phyloP scores from a whole-genome alignment of 2,888 invertebrate species.

The Paralinhomoeus sp. region DNA sequence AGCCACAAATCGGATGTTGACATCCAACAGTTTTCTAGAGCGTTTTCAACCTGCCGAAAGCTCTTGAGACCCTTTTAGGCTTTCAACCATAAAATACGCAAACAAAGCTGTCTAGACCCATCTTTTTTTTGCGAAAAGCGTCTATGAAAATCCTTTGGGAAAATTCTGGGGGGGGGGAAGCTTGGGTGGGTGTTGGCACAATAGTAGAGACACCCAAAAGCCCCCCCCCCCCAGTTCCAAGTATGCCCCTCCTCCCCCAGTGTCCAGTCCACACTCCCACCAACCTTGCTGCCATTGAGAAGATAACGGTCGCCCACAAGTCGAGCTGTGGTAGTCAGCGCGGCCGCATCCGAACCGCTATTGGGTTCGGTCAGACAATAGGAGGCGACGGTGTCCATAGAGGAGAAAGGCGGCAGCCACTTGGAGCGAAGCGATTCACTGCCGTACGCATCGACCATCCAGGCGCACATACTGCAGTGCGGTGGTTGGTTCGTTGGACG shows the following conservation, averaged over 20 bases:
- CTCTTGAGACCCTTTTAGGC: no score
- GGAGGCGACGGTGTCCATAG: slow-evolving; percentile 31
- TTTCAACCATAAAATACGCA: no score
- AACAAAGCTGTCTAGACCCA: no score
- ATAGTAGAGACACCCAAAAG: not conserved
- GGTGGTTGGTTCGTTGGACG: no score
- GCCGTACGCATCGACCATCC: slow-evolving; percentile 38
- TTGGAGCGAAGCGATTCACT: slow-evolving; percentile 26
- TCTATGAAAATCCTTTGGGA: no score
- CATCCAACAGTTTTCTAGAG: no score
- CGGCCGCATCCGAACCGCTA: slow-evolving; percentile 36
- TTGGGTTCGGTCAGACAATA: slow-evolving; percentile 39
- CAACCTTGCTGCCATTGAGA: slow-evolving; percentile 36
- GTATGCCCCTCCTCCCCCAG: not conserved
- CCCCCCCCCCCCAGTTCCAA: not conserved
- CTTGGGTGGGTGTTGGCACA: no score
- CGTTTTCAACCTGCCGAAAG: no score
- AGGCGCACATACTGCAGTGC: slow-evolving; percentile 31
- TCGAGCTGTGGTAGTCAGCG: slow-evolving; percentile 32
- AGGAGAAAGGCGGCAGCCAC: slow-evolving; percentile 32
- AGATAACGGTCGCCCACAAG: slow-evolving; percentile 32
- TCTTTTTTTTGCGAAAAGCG: no score
- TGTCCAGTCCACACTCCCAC: not conserved
- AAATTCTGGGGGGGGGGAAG: no score
- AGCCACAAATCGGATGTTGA: no score